Evolutionary conservation across 2,888 invertebrate genomes (phyloP).

Genomic region (Dicyrtomina minuta): DNA sequence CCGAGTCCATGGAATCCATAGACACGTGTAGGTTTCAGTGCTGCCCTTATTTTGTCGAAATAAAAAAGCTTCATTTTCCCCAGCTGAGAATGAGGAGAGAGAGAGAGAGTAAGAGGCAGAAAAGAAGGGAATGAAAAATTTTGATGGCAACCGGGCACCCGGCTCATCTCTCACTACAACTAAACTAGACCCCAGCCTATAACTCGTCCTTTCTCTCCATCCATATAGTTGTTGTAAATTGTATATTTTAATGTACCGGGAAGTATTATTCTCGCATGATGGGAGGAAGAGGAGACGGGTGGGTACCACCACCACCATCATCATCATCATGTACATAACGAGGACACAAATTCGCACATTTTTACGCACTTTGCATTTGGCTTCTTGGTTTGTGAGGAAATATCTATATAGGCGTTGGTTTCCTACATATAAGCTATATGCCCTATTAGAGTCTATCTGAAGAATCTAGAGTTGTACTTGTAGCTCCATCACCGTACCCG

Average conservation of each 20-base stretch:
- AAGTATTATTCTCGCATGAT: background rate
- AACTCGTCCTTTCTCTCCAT: background rate
- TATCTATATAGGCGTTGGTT: background rate
- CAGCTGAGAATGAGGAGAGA: slow-evolving; percentile 17
- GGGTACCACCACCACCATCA: background rate
- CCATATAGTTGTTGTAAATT: background rate
- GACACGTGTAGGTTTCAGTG: slow-evolving; percentile 10
- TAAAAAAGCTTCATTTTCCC: slow-evolving; percentile 12
- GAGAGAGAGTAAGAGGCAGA: no score
- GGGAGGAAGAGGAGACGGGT: no score
- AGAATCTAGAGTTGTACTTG: no score
- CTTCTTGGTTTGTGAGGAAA: no score
- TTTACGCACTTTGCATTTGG: no score
- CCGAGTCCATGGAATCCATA: slow-evolving; percentile 2
- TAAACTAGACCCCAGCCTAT: no score
- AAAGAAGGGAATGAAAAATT: background rate
- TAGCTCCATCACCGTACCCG: no score
- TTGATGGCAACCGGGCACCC: slow-evolving; percentile 19
- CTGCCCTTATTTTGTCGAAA: slow-evolving; percentile 16
- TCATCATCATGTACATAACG: background rate
- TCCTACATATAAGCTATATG: no score
- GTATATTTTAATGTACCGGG: slow-evolving; percentile 2
- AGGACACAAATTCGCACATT: no score
- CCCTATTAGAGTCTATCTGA: no score
- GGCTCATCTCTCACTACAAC: background rate